These are phyloP conservation scores for Seira musarum DNA, from an alignment of 2,888 invertebrate species.

Conservation along the genomic window DNA sequence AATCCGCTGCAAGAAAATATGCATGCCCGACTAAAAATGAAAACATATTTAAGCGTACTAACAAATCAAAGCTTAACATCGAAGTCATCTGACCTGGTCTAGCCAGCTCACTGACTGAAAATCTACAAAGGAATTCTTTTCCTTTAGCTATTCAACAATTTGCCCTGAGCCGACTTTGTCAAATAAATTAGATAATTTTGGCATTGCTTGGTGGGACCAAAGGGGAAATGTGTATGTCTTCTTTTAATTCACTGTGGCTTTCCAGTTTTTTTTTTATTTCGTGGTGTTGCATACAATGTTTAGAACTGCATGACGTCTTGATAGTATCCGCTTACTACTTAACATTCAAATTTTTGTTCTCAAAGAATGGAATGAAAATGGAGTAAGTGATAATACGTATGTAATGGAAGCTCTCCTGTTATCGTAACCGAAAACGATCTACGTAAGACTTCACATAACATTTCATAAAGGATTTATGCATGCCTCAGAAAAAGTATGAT, in stretches of 20 bases:
- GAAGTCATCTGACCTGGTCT: too few species aligned
- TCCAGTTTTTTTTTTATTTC: not conserved
- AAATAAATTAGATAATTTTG: slow-evolving; percentile 49
- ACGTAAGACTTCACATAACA: too few species aligned
- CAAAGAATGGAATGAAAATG: slow-evolving; percentile 1
- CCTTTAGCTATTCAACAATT: slow-evolving; percentile 17
- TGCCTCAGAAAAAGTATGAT: too few species aligned
- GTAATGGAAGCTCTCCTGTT: too few species aligned
- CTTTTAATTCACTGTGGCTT: slow-evolving; percentile 8
- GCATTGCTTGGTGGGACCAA: slow-evolving; percentile 25
- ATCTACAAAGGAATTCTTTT: slow-evolving; percentile 1
- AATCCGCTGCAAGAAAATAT: too few species aligned
- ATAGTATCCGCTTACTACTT: not conserved
- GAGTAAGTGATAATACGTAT: too few species aligned
- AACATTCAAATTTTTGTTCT: not conserved
- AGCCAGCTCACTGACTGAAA: too few species aligned
- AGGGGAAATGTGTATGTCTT: not conserved
- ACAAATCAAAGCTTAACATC: too few species aligned
- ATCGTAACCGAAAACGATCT: too few species aligned
- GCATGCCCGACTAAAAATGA: too few species aligned
- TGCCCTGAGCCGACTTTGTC: slow-evolving; percentile 41
- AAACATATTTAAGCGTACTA: too few species aligned
- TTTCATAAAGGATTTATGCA: too few species aligned
- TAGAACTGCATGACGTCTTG: not conserved
- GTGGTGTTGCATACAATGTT: slow-evolving; percentile 14